Evolutionary conservation across 2,113 vertebrate genomes (phyloP).

Genomic region (Tragelaphus strepsiceros): DNA sequence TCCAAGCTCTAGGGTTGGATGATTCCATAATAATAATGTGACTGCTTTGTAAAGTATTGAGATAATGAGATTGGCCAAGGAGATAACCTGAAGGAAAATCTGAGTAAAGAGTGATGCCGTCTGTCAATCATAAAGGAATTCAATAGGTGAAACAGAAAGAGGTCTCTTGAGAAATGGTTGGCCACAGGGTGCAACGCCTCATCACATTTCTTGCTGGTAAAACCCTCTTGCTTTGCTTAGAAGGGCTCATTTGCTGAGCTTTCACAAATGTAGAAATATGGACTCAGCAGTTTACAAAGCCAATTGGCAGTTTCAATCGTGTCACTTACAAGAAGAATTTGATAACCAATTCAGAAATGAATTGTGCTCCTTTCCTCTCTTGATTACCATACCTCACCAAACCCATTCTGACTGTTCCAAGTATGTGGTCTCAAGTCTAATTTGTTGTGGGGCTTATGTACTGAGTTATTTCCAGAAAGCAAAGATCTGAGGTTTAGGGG

Average conservation of each 20-base stretch:
- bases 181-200: constrained; percentile 73
- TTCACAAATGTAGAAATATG: constrained; percentile 78
- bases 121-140: constrained; percentile 76
- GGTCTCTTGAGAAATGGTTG: constrained; percentile 74
- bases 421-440: neutral
- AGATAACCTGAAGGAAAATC: constrained; percentile 75
- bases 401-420: constrained; percentile 63
- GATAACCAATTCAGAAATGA: constrained; percentile 82
- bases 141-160: constrained; percentile 79
- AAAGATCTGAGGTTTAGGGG: constrained; percentile 21
- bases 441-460: constrained; percentile 27
- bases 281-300: constrained; percentile 81
- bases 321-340: constrained; percentile 86
- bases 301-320: constrained; percentile 77
- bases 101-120: constrained; percentile 73
- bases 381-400: constrained; percentile 66
- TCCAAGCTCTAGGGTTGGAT: neutral
- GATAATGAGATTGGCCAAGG: constrained; percentile 51
- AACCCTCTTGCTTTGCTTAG: constrained; percentile 78
- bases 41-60: neutral
- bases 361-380: constrained; percentile 79
- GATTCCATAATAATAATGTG: neutral
- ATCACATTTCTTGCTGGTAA: constrained; percentile 67
- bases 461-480: constrained; percentile 50
- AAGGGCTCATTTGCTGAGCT: constrained; percentile 74